Evolutionary conservation across 2,888 invertebrate genomes (phyloP).

Genomic region (Drosophila lutescens): DNA sequence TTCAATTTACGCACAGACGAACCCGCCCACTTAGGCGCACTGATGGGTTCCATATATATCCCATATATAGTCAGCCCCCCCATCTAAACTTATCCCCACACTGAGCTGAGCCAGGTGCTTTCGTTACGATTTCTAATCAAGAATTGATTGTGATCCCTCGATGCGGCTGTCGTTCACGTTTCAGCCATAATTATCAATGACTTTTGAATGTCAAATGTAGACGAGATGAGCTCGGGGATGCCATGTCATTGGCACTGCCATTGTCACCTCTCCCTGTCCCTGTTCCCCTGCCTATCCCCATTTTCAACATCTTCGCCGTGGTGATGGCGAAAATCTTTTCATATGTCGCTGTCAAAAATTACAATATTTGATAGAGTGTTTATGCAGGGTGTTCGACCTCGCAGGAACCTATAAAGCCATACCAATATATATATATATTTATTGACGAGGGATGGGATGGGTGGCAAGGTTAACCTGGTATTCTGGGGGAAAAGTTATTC

Average conservation of each 20-base stretch:
- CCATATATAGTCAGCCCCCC: not conserved
- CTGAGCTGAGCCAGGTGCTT: constrained; percentile 60
- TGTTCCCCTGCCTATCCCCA: not conserved
- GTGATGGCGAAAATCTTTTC: constrained; percentile 67
- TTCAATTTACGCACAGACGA: constrained; percentile 78
- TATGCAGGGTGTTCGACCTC: constrained; percentile 39
- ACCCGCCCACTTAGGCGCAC: constrained; percentile 41
- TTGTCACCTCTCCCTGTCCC: constrained; percentile 53
- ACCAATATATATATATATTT: not conserved
- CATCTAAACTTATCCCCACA: not conserved
- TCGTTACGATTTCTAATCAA: constrained; percentile 78
- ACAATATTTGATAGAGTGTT: constrained; percentile 79
- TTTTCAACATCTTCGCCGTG: not conserved
- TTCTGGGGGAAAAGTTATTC: constrained; percentile 29
- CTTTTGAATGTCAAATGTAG: constrained; percentile 79
- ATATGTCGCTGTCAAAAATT: constrained; percentile 79
- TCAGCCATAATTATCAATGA: constrained; percentile 78
- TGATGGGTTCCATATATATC: constrained; percentile 8
- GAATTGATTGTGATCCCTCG: constrained; percentile 81
- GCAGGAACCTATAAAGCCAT: not conserved
- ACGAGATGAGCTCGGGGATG: constrained; percentile 38
- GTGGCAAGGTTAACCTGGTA: constrained; percentile 2
- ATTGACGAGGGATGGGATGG: not conserved
- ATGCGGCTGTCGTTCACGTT: constrained; percentile 81
- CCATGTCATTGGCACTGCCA: constrained; percentile 57